Percentiles rank a stretch among this genome's conserved stretches.
phyloP scores from a whole-genome alignment of 2,113 vertebrate genomes.

The Papio anubis region DNA sequence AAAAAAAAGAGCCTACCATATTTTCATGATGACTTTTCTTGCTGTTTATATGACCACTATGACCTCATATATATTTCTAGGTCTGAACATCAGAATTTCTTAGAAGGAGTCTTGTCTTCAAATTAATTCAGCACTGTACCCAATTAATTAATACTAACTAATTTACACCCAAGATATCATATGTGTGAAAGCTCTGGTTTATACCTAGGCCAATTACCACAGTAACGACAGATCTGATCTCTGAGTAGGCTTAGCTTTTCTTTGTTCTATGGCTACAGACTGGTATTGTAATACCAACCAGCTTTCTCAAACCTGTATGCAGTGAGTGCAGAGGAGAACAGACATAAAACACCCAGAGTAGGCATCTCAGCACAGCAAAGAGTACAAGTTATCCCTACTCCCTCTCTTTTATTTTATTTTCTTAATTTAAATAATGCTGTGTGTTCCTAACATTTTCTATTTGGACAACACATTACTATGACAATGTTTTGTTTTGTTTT shows the following conservation, averaged over 20 bases:
- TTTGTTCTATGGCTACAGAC: neutral
- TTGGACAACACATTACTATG: constrained; percentile 33
- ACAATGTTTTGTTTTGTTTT: constrained; percentile 39
- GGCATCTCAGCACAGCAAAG: neutral
- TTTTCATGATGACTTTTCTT: neutral
- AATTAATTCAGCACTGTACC: neutral
- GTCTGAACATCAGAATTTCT: constrained; percentile 6
- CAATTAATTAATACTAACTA: neutral
- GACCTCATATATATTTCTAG: neutral
- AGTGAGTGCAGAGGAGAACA: neutral
- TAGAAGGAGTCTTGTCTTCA: neutral
- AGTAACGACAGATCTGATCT: neutral
- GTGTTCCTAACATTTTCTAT: neutral
- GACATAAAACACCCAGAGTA: neutral
- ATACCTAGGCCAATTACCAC: neutral
- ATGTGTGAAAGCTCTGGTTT: neutral
- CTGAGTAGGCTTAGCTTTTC: neutral
- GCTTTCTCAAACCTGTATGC: neutral
- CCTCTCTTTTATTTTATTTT: neutral
- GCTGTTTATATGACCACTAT: neutral
- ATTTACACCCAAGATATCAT: neutral
- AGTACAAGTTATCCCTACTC: neutral
- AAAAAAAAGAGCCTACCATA: neutral
- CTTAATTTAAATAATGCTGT: neutral
- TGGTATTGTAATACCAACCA: neutral